Base-by-base conservation (phyloP, 2,797 vertebrate species). In the Telmatherina bonti region DNA sequence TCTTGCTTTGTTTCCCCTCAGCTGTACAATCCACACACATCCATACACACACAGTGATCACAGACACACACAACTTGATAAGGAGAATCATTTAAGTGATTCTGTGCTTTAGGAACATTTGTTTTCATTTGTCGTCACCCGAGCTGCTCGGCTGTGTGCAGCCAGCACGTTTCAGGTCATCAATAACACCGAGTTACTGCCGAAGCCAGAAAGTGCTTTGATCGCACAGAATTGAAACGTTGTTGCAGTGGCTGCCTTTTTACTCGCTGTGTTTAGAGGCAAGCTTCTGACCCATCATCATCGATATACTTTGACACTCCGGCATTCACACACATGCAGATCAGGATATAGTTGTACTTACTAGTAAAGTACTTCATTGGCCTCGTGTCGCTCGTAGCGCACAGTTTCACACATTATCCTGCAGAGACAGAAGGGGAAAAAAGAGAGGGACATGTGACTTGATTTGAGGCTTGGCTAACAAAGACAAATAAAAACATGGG, bases 311-410 rank as follows among this genome's bases (percentile, higher is more conserved):
- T 12, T 11, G 41, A 67, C 65, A 56, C 38, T n/a, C n/a, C n/a
- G n/a, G n/a, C 45, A n/a, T 15, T 10, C 51, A 67, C 67, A 58
- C 38, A 7, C 10, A 59, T 13, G 20, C 26, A 55, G 27, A 7
- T 59, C 2, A 4, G 69, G 0, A 59, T 26, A 3, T 7, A 27
- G 55, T 52, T 78, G 80, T 85, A 99, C 98, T 96, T 95, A 99
- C 98, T 98, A 99, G 95, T 98, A 99, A 0, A 99, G 93, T 73
- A 99, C 97, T 95, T 99, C 97, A 64, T 99, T 99, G 79, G 98
- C 98, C 92, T 99, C 98, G 0, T 99, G 97, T 84, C 97, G 93
- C 91, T 99, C 97, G 0, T 99, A 99, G 73, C 98, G 96, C 85
- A 99, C 97, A 0, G 97, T 97, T 94, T 99, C 96, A 80, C 98